Evolutionary conservation across 2,797 vertebrate species (phyloP), one percentile per base, ranked within the genome.

Genomic region (Microctenopoma lineatum): DNA sequence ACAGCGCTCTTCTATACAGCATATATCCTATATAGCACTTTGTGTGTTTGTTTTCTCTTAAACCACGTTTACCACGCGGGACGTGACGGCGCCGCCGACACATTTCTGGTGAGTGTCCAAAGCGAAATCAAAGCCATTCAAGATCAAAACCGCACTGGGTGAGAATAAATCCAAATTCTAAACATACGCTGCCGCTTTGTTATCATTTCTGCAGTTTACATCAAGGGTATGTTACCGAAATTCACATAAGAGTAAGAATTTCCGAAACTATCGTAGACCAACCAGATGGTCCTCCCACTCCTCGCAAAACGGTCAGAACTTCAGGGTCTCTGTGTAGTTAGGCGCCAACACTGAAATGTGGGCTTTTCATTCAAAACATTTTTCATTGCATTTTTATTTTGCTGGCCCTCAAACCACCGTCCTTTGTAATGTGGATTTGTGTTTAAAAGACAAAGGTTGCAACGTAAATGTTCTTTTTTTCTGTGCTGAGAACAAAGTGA

Each of bases 261-360:
- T 60, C 42, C 12, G 12, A 59, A 73, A 38, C n/a, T 0, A 26
- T 42, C 29, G 8, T 5, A 51, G 44, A 59, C 60, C 27, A 75
- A 65, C 29, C 74, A 83, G 65, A 78, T 75, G 74, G 74, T 47
- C 58, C 68, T 61, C 61, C 61, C 52, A 77, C 77, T 67, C 38
- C 65, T 60, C 61, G 38, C 13, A 46, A 52, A 55, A 55, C 34
- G 15, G 10, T 46, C 52, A 70, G 51, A 70, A 51, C 12, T 2
- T 67, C 11, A 10, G 52, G 39, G 41, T 77, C 53, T 64, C n/a
- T 25, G 47, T 60, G 7, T n/a, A 21, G 10, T 26, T 53, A 13
- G 27, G 18, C n/a, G 4, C 21, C 59, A 56, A 54, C 32, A 72
- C 25, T 68, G 38, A 57, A 67, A 66, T 47, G 16, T 27, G 4